Base-by-base conservation (phyloP, 2,888 invertebrate genomes). In the Nomada lathburiana region DNA sequence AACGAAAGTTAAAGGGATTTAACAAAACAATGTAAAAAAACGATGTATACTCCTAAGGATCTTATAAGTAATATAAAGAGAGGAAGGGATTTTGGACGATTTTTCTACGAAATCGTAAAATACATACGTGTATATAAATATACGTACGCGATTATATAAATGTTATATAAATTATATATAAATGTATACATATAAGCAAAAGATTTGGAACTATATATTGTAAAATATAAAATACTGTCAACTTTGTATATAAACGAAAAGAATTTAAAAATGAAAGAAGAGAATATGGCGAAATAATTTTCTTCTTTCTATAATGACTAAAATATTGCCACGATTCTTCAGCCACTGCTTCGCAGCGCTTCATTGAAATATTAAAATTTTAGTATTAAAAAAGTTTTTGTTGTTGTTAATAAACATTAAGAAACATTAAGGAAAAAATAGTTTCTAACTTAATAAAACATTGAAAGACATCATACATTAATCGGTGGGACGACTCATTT, bases 201-300 rank as follows among this genome's bases (percentile, higher is more conserved):
- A 86, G 87, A 83, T 90, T 90, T 84, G 71, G 85, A 90, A 90
- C 87, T 89, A 82, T 80, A 87, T 90, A 36, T 13, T 86, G 82
- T 90, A 89, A 90, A 90, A 91, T 86, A 88, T 88, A 91, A 92
- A 92, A 92, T 91, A 92, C 90, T 90, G 89, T 90, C 87, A 91
- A 91, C 89, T 89, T 90, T 87, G 83, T 87, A 89, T 86, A 86
- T 84, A 85, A 89, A 83, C 84, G 71, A 62, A 82, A 82, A 80
- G 65, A 57, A 72, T 36, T 78, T 26, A 76, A 86, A 84, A 81
- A 64, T 26, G 73, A 86, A 85, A 81, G 64, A 69, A 87, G 84
- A 83, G 77, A 71, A 36, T 5, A 36, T 5, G 36, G 36, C 36
- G 80, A 85, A 87, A 78, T 60, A 67, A 82, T 60, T 52, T 75